These are phyloP conservation scores for Adrianichthys oophorus DNA, from an alignment of 2,797 vertebrate genomes.

Conservation along the genomic window DNA sequence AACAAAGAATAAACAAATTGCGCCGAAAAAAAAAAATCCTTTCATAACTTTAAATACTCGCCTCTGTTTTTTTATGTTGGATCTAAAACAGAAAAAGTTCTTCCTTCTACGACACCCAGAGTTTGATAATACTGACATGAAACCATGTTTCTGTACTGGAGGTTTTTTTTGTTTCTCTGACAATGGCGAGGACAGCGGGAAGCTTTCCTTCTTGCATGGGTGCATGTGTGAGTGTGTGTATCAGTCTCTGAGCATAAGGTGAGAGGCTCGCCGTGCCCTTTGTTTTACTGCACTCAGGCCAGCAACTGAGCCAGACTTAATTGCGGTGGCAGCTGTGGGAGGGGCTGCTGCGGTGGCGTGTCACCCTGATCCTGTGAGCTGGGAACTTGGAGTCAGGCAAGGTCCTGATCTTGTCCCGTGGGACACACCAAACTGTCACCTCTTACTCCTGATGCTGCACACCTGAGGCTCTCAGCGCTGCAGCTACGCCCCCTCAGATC, in stretches of 20 bases:
- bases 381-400: constrained; percentile 75
- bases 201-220: constrained; percentile 38
- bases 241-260: constrained; percentile 63
- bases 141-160: constrained; percentile 8
- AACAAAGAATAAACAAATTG: too few species aligned
- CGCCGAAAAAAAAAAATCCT: too few species aligned
- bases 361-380: constrained; percentile 70
- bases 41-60: too few species aligned
- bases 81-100: neutral
- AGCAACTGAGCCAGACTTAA: constrained; percentile 75
- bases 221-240: constrained; percentile 25
- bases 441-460: constrained; percentile 86
- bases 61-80: neutral
- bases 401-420: constrained; percentile 83
- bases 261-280: constrained; percentile 69
- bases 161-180: constrained; percentile 21
- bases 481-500: constrained; percentile 35
- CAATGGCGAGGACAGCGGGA: constrained; percentile 2
- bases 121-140: neutral
- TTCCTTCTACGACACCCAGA: neutral
- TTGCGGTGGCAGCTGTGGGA: constrained; percentile 61
- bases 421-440: constrained; percentile 83
- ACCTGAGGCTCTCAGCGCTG: constrained; percentile 81
- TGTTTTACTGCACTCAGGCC: constrained; percentile 70
- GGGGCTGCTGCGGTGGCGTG: constrained; percentile 54